phyloP scores from a whole-genome alignment of 2,888 invertebrate genomes.

The Seladonia tumulorum region DNA sequence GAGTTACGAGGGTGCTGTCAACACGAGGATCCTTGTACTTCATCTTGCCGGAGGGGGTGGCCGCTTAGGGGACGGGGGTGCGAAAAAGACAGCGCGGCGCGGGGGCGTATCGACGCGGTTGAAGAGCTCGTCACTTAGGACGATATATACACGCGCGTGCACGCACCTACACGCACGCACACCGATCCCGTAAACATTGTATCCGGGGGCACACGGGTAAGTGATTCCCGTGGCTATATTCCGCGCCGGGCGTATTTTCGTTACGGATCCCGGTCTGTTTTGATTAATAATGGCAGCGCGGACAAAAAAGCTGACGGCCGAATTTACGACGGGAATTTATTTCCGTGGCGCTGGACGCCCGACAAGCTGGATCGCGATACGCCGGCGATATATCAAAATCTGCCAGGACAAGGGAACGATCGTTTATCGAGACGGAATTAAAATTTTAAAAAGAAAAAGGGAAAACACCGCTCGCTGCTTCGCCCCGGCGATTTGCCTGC shows the following conservation, averaged over 20 bases:
- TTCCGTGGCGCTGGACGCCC: conserved; percentile 32
- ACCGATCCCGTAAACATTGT: conserved; percentile 42
- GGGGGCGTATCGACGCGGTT: conserved; percentile 63
- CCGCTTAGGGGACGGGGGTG: not conserved
- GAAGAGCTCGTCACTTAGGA: conserved; percentile 40
- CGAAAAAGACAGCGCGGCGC: not conserved
- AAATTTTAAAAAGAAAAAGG: conserved; percentile 43
- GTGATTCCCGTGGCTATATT: conserved; percentile 48
- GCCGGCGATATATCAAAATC: conserved; percentile 56
- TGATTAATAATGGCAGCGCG: conserved; percentile 61
- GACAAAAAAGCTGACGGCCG: conserved; percentile 52
- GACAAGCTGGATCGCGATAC: conserved; percentile 48
- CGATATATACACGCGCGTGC: conserved; percentile 2
- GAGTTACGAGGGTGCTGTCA: conserved; percentile 71
- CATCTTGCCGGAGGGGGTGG: conserved; percentile 54
- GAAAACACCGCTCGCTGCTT: not conserved
- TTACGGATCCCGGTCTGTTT: conserved; percentile 50
- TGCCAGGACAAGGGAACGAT: conserved; percentile 54
- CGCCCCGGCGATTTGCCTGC: not conserved
- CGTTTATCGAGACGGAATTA: conserved; percentile 55
- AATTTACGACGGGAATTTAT: conserved; percentile 61
- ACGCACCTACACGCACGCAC: not conserved
- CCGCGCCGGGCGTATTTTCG: conserved; percentile 48
- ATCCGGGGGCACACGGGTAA: conserved; percentile 32
- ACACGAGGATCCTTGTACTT: conserved; percentile 64